These are phyloP conservation scores for Turritopsis dohrnii DNA, from an alignment of 30 jellyfish, hydroid and myxozoan species.

Conservation along the genomic window DNA sequence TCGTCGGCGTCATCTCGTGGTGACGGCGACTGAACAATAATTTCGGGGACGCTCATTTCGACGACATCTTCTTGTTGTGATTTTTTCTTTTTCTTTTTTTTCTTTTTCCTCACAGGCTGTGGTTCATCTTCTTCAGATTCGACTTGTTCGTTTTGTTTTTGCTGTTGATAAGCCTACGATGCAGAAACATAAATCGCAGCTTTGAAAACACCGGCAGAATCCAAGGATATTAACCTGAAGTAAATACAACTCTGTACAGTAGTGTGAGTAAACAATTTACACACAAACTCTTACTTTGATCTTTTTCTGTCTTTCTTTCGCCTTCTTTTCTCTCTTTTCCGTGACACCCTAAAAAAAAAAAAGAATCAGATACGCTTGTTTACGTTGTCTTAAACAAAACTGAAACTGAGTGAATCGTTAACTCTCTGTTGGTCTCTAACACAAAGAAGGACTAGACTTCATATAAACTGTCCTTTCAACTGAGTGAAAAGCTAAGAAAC, in stretches of 20 bases:
- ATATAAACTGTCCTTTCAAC: neutral
- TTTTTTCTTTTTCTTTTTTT: neutral
- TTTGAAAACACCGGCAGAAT: too few species aligned
- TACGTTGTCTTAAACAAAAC: too few species aligned
- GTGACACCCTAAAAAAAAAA: slow-evolving; percentile 25
- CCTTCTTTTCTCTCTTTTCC: slow-evolving; percentile 41
- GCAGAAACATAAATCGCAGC: slow-evolving; percentile 1
- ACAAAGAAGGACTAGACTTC: too few species aligned
- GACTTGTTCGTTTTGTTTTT: neutral
- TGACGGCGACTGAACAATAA: neutral
- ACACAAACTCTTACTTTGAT: slow-evolving; percentile 26
- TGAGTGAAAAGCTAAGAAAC: neutral
- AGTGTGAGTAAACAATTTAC: too few species aligned
- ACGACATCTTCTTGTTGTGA: slow-evolving; percentile 6
- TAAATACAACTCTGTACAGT: too few species aligned
- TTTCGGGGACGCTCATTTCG: slow-evolving; percentile 20
- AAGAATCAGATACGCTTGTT: neutral
- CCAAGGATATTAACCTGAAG: neutral
- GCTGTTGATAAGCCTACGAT: neutral
- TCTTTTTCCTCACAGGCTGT: neutral
- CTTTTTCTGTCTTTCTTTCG: slow-evolving; percentile 34
- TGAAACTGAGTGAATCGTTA: too few species aligned
- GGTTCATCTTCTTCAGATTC: neutral
- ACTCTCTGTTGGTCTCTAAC: too few species aligned
- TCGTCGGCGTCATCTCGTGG: neutral